Conservation (phyloP, 2,797 vertebrate genomes). For the Hydrocynus forskahlii region DNA sequence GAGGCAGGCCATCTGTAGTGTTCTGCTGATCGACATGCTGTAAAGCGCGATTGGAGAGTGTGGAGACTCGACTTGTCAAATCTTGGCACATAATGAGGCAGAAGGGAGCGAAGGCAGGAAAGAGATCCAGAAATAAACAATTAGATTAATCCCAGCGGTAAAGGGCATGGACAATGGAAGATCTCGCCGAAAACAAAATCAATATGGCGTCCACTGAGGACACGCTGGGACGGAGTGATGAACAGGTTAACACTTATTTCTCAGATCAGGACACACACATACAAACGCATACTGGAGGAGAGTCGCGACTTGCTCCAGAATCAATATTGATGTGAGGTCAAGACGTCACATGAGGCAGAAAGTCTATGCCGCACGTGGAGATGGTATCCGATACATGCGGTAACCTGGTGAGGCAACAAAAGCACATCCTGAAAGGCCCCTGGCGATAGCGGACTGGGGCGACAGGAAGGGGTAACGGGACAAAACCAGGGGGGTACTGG, state of each 20-base stretch:
- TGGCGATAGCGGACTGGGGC: slow-evolving; percentile 31
- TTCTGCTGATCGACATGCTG: slow-evolving; percentile 82
- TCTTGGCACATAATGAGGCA: slow-evolving; percentile 88
- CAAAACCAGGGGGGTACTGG: slow-evolving; percentile 54
- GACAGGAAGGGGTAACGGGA: slow-evolving; percentile 67
- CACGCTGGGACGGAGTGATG: slow-evolving; percentile 76
- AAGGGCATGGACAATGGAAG: slow-evolving; percentile 79
- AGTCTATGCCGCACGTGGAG: slow-evolving; percentile 17
- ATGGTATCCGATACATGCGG: background rate
- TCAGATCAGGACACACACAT: slow-evolving; percentile 74
- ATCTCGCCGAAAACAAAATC: slow-evolving; percentile 80
- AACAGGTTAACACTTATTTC: slow-evolving; percentile 83
- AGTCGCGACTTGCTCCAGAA: slow-evolving; percentile 66
- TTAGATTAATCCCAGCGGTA: slow-evolving; percentile 86
- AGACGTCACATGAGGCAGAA: slow-evolving; percentile 41
- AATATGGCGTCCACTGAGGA: slow-evolving; percentile 83
- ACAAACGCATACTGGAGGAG: slow-evolving; percentile 59
- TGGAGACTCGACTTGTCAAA: slow-evolving; percentile 87
- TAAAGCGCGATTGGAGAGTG: slow-evolving; percentile 83
- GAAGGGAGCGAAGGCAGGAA: slow-evolving; percentile 85
- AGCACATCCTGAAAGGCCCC: slow-evolving; percentile 56
- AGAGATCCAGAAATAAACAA: slow-evolving; percentile 88
- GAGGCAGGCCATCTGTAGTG: slow-evolving; percentile 88
- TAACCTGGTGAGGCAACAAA: slow-evolving; percentile 58
- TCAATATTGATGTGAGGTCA: slow-evolving; percentile 66